Base-by-base conservation (phyloP, 2,888 invertebrate species). In the Rhodophaea formosa region DNA sequence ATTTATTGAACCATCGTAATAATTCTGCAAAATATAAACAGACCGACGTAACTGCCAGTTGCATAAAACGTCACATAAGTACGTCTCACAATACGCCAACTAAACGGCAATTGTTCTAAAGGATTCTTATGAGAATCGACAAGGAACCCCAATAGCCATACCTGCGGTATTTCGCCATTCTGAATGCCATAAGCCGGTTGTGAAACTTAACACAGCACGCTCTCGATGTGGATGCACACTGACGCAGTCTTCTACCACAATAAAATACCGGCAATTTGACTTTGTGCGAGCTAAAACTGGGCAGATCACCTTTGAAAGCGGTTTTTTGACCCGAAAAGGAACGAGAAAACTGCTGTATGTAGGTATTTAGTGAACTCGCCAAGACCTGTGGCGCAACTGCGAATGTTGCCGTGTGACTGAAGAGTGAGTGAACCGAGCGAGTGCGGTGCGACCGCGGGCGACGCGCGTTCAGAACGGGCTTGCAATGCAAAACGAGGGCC, bases 401-500 rank as follows among this genome's bases (percentile, higher is more conserved):
- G 89, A 88, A 81, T 84, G 88, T 81, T 84, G 87, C 86, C 88
- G 89, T 88, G 80, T 89, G 89, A 92, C 92, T 89, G 82, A 82
- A 71, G 73, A 74, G 68, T 66, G 77, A 78, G 73, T 72, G 73
- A 76, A 71, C 68, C 56, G 75, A 72, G 67, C 55, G 51, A 62
- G 72, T 67, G 63, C 61, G 64, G 72, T 67, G 63, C 61, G 64
- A 75, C 74, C 62, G 63, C 77, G 74, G 73, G 70, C 73, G 71
- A 64, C 70, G 69, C 71, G 70, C 67, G 72, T 70, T 75, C 72
- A 66, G 70, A 72, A 70, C 77, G 71, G 70, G 77, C 77, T 77
- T 78, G 84, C 82, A 80, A 78, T 82, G 80, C 82, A 79, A 82
- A 83, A 79, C 78, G 75, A 73, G 62, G 61, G 64, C 62, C 65